Evolutionary conservation across 2,797 vertebrate species (phyloP), one percentile per base, ranked within the genome.

Genomic region (Staurois parvus): DNA sequence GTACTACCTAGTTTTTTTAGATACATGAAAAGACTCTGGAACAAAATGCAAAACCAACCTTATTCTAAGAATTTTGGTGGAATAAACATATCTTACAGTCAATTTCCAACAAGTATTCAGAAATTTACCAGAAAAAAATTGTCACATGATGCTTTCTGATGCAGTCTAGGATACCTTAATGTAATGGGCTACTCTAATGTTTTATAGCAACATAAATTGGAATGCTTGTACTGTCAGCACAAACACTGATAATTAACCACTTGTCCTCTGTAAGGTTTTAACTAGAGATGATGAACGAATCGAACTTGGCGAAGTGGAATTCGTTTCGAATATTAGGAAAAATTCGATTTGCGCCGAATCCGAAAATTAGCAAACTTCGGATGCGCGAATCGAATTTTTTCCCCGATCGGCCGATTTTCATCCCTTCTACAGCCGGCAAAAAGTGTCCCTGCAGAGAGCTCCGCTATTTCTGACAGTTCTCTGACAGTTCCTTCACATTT

Each of bases 41-140:
- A 28, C 66, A 72, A 19, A 48, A 82, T 48, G 72, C 42, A 45
- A 76, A 26, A 28, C n/a, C 11, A 42, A 32, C 34, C 76, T 62
- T 76, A 72, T 76, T 32, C 45, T 62, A 79, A 21, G 48, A 40
- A 45, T 68, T 59, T 48, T 85, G 67, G 28, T 72, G 52, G 17
- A 72, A 48, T 70, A 8, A 68, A 52, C 52, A 85, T n/a, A 66
- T 3, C 12, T 48, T 62, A 30, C 42, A 72, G n/a, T 85, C 17
- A 75, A 13, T 85, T 70, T 74, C 32, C 11, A 21, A 68, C 30
- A 79, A 52, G 15, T 68, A 11, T 6, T 45, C 4, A 12, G 56
- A 11, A 37, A 42, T 19, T 40, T 42, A 12, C 21, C 21, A 70
- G 10, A 37, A 37, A 37, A 12, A 19, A 34, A 69, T 37, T 34